phyloP scores from a whole-genome alignment of 2,888 invertebrate genomes.

The Sicus ferrugineus region DNA sequence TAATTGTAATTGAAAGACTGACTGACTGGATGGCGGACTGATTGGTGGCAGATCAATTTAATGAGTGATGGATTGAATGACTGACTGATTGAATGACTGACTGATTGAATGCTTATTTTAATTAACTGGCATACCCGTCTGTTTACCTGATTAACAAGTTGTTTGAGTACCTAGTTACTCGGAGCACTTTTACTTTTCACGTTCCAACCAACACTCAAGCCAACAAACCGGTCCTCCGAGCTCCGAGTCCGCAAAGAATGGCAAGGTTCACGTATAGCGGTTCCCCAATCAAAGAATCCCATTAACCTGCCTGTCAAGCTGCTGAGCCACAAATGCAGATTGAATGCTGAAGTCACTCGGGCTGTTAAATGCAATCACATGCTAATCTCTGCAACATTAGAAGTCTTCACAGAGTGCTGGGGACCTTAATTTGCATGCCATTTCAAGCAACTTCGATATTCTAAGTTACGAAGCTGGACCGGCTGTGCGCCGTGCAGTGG shows the following conservation, averaged over 20 bases:
- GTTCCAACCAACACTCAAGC: conserved; percentile 5
- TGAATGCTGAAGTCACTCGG: background rate
- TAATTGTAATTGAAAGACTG: too few species aligned
- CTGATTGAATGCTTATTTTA: too few species aligned
- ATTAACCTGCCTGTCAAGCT: conserved; percentile 11
- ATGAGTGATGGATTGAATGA: too few species aligned
- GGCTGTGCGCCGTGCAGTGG: too few species aligned
- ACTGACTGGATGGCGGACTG: too few species aligned
- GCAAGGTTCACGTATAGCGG: background rate
- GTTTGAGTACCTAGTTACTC: background rate
- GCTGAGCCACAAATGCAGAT: background rate
- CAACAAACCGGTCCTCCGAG: background rate
- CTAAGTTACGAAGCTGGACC: too few species aligned
- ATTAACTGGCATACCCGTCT: too few species aligned
- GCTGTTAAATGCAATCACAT: background rate
- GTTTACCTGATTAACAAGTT: background rate
- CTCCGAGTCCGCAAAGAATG: conserved; percentile 10
- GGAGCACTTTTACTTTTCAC: conserved; percentile 14
- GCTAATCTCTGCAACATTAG: too few species aligned
- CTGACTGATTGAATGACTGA: background rate
- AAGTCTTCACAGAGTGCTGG: too few species aligned
- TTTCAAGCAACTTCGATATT: background rate
- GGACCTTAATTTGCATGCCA: background rate
- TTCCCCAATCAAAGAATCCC: background rate
- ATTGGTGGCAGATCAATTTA: too few species aligned